Conservation (phyloP, 2,113 vertebrate genomes). For the Macrotus californicus region DNA sequence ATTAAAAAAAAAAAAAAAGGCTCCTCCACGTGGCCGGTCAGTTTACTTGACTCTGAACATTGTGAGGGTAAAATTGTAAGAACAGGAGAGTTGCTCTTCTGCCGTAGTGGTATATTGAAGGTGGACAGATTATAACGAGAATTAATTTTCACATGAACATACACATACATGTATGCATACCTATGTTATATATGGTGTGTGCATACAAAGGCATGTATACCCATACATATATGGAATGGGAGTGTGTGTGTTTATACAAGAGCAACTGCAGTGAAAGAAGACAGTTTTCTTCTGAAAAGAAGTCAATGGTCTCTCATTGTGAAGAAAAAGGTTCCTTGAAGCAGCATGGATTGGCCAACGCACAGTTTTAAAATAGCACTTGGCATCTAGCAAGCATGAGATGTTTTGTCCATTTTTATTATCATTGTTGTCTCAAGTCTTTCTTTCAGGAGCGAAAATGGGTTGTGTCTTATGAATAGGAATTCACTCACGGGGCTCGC, state of each 20-base stretch:
- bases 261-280: neutral
- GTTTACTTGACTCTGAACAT: neutral
- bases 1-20: too few species aligned
- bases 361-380: neutral
- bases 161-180: neutral
- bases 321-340: neutral
- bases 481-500: neutral
- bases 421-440: neutral
- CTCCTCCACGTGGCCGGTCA: neutral
- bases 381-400: neutral
- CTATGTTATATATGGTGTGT: neutral
- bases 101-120: neutral
- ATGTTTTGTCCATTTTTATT: neutral
- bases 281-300: neutral
- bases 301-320: neutral
- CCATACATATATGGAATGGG: neutral
- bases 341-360: neutral
- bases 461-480: neutral
- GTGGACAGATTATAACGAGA: neutral
- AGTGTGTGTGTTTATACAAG: neutral
- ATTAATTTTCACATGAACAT: neutral
- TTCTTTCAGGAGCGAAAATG: neutral
- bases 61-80: neutral
- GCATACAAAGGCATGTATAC: neutral
- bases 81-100: neutral